Base-by-base conservation (phyloP, 2,888 invertebrate species). In the Metallyticus violacea region DNA sequence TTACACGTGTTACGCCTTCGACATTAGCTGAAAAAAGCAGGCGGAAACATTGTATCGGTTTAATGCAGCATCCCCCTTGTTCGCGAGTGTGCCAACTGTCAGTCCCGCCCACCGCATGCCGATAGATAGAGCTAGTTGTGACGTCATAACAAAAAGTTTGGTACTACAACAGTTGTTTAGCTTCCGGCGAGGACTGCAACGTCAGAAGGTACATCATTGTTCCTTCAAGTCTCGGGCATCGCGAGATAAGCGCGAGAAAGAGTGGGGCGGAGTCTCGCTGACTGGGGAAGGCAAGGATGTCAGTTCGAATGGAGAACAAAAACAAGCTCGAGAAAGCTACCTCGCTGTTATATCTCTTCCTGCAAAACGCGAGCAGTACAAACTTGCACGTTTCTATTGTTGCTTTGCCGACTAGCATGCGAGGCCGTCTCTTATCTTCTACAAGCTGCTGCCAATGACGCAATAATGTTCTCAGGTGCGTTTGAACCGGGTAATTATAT, bases 191-290 rank as follows among this genome's bases (percentile, higher is more conserved):
- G 40, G 40, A 62, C 22, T 62, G 40, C 29, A 77, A 77, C 83
- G 83, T 82, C 83, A 83, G 76, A 28, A 62, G 83, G n/a, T 28
- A 77, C 77, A 77, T 83, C 83, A 83, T 83, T 83, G 83, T 83
- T 62, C 15, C 40, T 15, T 62, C 40, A 62, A 62, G 40, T 62
- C 40, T 62, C 40, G 40, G 40, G 40, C 40, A 62, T 62, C 40
- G 7, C 4, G 40, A 62, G 40, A 62, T 62, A 62, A 62, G 40
- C 40, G n/a, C n/a, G n/a, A n/a, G n/a, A n/a, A n/a, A n/a, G n/a
- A n/a, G n/a, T n/a, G 40, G 15, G 40, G 40, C 15, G 40, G 15
- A 62, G 40, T 40, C 40, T 40, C 40, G 40, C n/a, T n/a, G n/a
- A n/a, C n/a, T n/a, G n/a, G n/a, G n/a, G n/a, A n/a, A n/a, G n/a